phyloP scores from a whole-genome alignment of 1,140 invertebrate species.

The honey bee (Apis mellifera) region DNA sequence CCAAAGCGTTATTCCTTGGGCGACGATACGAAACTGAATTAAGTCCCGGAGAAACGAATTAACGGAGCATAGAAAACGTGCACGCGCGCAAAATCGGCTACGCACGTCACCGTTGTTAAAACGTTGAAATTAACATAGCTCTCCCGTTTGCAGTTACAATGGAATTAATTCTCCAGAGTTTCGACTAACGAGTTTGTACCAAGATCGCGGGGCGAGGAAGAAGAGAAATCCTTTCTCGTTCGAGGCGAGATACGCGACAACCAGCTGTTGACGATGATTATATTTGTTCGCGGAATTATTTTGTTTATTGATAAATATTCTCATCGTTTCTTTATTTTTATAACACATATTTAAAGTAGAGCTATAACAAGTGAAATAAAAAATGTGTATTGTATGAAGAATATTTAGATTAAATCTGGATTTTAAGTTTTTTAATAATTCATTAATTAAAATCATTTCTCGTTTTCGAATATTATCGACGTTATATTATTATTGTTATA shows the following conservation, averaged over 20 bases:
- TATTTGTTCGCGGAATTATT: no score
- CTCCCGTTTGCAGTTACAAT: slow-evolving; percentile 58
- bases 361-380: no score
- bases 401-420: no score
- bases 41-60: slow-evolving; percentile 59
- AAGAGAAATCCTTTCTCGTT: slow-evolving; percentile 14
- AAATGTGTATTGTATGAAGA: no score
- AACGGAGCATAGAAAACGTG: slow-evolving; percentile 46
- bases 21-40: slow-evolving; percentile 56
- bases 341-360: no score
- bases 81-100: background rate
- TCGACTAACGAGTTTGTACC: slow-evolving; percentile 62
- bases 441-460: background rate
- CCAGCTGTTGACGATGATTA: no score
- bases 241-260: no score
- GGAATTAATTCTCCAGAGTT: slow-evolving; percentile 65
- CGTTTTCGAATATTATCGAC: background rate
- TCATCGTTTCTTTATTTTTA: background rate
- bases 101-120: slow-evolving; percentile 45
- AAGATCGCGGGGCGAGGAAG: slow-evolving; percentile 39
- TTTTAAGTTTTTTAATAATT: no score
- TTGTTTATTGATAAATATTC: background rate
- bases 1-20: slow-evolving; percentile 30
- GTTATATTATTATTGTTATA: no score
- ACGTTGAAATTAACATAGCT: slow-evolving; percentile 62